These are phyloP conservation scores for Tonatia bakeri DNA, from an alignment of 2,113 vertebrate genomes.

Conservation along the genomic window DNA sequence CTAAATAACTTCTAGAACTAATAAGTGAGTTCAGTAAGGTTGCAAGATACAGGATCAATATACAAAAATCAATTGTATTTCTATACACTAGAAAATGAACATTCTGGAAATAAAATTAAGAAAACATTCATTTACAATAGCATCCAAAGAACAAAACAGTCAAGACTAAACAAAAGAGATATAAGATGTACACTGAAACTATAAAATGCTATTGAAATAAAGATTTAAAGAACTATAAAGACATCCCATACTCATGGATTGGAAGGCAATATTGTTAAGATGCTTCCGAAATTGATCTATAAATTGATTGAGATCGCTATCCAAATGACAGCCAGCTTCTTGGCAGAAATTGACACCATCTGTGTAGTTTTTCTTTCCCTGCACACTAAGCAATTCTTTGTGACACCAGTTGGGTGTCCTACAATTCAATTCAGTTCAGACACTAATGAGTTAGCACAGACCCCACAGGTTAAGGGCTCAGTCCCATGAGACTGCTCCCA, in stretches of 20 bases:
- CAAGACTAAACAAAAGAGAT: not conserved
- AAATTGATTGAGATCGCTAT: not conserved
- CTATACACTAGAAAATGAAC: not conserved
- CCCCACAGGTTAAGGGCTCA: not conserved
- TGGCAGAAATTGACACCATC: not conserved
- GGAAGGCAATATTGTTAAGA: not conserved
- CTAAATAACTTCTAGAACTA: not conserved
- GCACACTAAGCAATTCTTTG: not conserved
- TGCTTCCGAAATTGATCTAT: not conserved
- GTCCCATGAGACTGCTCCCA: not conserved
- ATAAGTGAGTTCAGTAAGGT: not conserved
- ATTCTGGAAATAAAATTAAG: not conserved
- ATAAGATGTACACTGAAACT: not conserved
- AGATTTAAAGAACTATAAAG: not conserved
- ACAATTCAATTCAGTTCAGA: not conserved
- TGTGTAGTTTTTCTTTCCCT: not conserved
- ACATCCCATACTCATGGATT: not conserved
- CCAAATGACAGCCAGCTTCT: not conserved
- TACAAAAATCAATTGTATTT: not conserved
- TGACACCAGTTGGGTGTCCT: not conserved
- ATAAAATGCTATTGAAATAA: not conserved
- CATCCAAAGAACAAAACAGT: not conserved
- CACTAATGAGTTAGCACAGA: not conserved
- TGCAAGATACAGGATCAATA: not conserved
- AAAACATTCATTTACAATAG: not conserved